A percentile compares a stretch with the other conserved stretches of the same genome.
Evolutionary conservation across 2,797 vertebrate species (phyloP).

Genomic region (Sebastes kiyomatsui): DNA sequence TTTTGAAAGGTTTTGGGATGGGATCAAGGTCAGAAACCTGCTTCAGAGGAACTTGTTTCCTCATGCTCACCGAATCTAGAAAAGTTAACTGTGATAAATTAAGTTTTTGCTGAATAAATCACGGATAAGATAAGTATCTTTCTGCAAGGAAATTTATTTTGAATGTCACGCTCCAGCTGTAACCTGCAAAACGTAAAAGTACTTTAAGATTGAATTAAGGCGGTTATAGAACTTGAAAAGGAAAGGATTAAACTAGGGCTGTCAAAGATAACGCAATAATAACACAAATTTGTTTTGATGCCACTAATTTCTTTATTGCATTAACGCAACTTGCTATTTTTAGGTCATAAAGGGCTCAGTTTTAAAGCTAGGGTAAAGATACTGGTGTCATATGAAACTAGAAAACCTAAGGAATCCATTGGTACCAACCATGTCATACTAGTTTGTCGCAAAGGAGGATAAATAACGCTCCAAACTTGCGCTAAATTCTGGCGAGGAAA

Average conservation of each 20-base stretch:
- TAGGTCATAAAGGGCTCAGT: rapidly evolving
- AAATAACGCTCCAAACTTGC: too few species aligned
- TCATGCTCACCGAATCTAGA: background rate
- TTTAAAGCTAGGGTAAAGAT: too few species aligned
- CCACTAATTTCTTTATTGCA: too few species aligned
- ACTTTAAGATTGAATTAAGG: constrained; percentile 14
- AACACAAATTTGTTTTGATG: too few species aligned
- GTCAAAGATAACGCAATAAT: too few species aligned
- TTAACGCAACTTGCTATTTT: too few species aligned
- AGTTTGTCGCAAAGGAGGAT: too few species aligned
- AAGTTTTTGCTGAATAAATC: background rate
- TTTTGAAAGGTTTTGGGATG: too few species aligned
- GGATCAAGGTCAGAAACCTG: background rate
- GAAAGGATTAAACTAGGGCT: background rate
- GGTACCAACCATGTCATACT: too few species aligned
- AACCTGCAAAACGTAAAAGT: background rate
- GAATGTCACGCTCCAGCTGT: background rate
- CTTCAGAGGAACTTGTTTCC: background rate
- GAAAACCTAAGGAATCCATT: too few species aligned
- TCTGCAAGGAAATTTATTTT: background rate
- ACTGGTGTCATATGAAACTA: too few species aligned
- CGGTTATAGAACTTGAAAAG: background rate
- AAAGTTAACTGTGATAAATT: background rate
- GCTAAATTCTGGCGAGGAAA: too few species aligned
- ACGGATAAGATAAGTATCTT: background rate